phyloP scores from a whole-genome alignment of 2,888 invertebrate species.

The Zhengitettix transpicula region DNA sequence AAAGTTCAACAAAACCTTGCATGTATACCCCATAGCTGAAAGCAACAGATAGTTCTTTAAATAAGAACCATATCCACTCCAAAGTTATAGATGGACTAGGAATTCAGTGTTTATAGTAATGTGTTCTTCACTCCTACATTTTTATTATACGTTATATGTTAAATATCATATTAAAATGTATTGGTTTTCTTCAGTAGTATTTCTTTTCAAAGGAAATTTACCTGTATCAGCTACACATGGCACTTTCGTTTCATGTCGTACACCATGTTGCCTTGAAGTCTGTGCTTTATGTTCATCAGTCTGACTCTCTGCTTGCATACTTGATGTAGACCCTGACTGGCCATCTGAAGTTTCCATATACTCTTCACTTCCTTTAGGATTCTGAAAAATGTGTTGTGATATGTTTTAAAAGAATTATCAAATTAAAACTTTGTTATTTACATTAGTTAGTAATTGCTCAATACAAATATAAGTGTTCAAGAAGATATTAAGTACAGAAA shows the following conservation, averaged over 20 bases:
- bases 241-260: slow-evolving; percentile 31
- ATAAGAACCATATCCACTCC: slow-evolving; percentile 1
- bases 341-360: slow-evolving; percentile 18
- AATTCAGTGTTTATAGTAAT: too few species aligned
- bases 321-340: slow-evolving; percentile 18
- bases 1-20: too few species aligned
- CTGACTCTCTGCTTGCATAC: slow-evolving; percentile 36
- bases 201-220: slow-evolving; percentile 17
- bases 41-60: neutral
- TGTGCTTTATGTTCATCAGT: slow-evolving; percentile 75
- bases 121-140: too few species aligned
- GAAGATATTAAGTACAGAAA: too few species aligned
- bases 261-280: slow-evolving; percentile 20
- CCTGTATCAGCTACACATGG: slow-evolving; percentile 63
- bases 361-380: slow-evolving; percentile 18
- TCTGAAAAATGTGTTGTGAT: too few species aligned
- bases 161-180: neutral
- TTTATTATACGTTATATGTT: too few species aligned
- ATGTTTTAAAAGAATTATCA: too few species aligned
- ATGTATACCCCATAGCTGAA: too few species aligned
- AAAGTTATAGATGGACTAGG: too few species aligned
- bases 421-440: too few species aligned
- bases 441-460: too few species aligned
- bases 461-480: too few species aligned
- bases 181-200: neutral